Evolutionary conservation across 2,888 invertebrate genomes (phyloP), one percentile per base, ranked within the genome.

Genomic region (Phasia obesa): DNA sequence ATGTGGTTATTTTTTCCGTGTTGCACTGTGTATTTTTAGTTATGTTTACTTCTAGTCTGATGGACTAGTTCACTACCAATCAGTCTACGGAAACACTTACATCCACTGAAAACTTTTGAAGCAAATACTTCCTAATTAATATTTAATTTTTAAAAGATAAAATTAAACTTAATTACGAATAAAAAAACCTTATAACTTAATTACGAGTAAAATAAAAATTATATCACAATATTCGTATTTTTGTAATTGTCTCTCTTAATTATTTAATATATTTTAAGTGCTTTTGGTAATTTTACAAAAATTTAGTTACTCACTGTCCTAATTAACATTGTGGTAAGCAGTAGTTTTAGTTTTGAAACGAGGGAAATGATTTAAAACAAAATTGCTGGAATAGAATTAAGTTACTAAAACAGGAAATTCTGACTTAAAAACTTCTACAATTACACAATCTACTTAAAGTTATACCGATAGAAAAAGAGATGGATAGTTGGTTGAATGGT

Each of bases 361-460:
- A 19, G 55, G 15, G 25, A 47, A 75, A 13, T 0, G 11, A 17
- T 51, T 19, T 57, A n/a, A 49, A 67, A 49, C 13, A 19, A 35
- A 77, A 55, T 35, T 38, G 19, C 27, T 44, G 21, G 23, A 65
- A n/a, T 73, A 13, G 60, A 67, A 77, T 38, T 77, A 55, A 21
- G 23, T 64, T 47, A 64, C 51, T 60, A 25, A 11, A 67, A 67
- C 73, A 81, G 81, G 81, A 81, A 81, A 62, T 81, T 51, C 77
- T 62, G 49, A 71, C 23, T 65, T 71, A 6, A 71, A 64, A 51
- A 42, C 27, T 65, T 71, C 2, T 57, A 49, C 31, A 21, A 35
- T 57, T 60, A 23, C 42, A 51, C 1, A 60, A 35, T 53, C 17
- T 53, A 25, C n/a, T 53, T 51, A 5, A 42, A 73, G 57, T 31